Conservation (phyloP, 2,888 invertebrate species). For the Eupithecia subumbrata region DNA sequence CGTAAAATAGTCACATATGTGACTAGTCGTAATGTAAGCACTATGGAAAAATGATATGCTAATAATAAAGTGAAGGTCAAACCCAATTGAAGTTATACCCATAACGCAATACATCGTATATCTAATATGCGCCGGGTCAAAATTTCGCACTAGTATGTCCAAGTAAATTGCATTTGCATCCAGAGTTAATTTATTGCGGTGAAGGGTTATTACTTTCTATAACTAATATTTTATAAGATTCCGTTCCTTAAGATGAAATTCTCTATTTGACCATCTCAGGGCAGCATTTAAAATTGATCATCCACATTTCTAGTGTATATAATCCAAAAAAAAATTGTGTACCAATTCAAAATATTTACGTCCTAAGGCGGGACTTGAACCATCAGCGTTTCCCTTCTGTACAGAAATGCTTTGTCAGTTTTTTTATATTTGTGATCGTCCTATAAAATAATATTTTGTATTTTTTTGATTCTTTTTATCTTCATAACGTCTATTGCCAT, state of each 20-base stretch:
- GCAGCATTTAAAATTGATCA: not conserved
- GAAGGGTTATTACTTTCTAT: not conserved
- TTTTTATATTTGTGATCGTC: no score
- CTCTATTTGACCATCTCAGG: not conserved
- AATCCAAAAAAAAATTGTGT: not conserved
- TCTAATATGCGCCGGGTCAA: conserved; percentile 13
- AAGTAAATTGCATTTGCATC: conserved; percentile 15
- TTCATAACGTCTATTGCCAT: not conserved
- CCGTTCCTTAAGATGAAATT: not conserved
- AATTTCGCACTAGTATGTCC: conserved; percentile 12
- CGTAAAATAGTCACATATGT: no score
- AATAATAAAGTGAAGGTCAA: not conserved
- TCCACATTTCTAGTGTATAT: not conserved
- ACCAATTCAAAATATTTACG: not conserved
- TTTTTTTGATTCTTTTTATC: not conserved
- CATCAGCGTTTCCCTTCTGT: not conserved
- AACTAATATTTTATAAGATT: not conserved
- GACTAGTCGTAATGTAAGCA: not conserved
- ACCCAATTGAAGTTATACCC: not conserved
- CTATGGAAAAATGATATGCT: not conserved
- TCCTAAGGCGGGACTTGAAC: not conserved
- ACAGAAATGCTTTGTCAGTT: not conserved
- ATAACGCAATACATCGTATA: conserved; percentile 6
- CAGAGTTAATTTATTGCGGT: conserved; percentile 1
- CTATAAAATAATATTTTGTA: no score